Base-by-base conservation (phyloP, 2,113 vertebrate genomes). In the Stercorarius parasiticus region DNA sequence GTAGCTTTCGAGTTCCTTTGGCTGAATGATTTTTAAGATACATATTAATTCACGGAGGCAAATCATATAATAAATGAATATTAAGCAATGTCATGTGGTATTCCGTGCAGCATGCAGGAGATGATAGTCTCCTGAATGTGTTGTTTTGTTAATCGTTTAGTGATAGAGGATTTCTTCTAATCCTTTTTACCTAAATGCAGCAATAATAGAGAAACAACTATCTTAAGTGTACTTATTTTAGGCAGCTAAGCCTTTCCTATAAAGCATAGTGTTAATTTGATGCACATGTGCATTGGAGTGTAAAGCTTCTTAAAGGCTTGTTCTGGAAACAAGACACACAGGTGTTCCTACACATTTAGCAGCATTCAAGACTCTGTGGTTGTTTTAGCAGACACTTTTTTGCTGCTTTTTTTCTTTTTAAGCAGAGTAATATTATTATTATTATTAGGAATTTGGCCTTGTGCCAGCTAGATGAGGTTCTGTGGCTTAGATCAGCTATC, bases 21-120 rank as follows among this genome's bases (percentile, higher is more conserved):
- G 52, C 86, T 76, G 73, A 72, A 78, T 53, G 56, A 76, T 89
- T 95, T 96, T 91, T 76, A 91, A 94, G 83, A 85, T 87, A 87
- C 45, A 43, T 74, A 65, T 5, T 92, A 32, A 88, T 95, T 95
- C 65, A 64, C 34, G 56, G 34, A 92, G 22, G 47, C 55, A 82
- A 65, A 71, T 90, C 8, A 21, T 72, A 38, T n/a, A 76, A 56
- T 59, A 91, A 84, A 61, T 47, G 17, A 58, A 49, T 82, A 73
- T 82, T 78, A 74, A 88, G 45, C 15, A 69, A 40, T 10, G 20
- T 53, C 29, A 27, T 19, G 25, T 67, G 40, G 20, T 43, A 83
- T 86, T 88, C 47, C 40, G 10, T 14, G 14, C 34, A 55, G 47
- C 30, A 42, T 26, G 7, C 76, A 29, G 36, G 70, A 69, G 67